These are phyloP conservation scores for Ceratotherium simum DNA, from an alignment of 2,113 vertebrate genomes.

Conservation along the genomic window DNA sequence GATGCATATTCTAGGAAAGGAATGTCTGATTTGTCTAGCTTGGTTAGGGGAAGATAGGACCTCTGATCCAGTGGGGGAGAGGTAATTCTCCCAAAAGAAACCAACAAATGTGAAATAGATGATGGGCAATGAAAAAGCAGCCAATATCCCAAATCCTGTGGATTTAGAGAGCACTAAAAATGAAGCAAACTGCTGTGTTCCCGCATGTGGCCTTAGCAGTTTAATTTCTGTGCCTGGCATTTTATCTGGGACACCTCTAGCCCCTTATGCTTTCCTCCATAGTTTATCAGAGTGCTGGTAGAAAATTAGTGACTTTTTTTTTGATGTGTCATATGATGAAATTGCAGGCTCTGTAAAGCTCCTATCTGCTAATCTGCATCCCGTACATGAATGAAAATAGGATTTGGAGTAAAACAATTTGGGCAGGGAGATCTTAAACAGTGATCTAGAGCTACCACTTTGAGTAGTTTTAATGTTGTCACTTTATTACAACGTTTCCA, in stretches of 20 bases:
- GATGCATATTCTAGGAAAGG: not conserved
- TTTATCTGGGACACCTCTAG: not conserved
- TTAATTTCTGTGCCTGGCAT: not conserved
- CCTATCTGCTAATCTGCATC: not conserved
- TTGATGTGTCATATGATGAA: not conserved
- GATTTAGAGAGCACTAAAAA: not conserved
- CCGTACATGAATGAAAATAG: not conserved
- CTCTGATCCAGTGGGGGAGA: not conserved
- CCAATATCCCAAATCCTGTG: not conserved
- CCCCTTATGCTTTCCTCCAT: not conserved
- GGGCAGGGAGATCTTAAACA: conserved; percentile 20
- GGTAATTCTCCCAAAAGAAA: not conserved
- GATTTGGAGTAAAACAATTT: not conserved
- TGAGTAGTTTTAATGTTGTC: not conserved
- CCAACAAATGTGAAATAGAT: not conserved
- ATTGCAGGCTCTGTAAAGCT: not conserved
- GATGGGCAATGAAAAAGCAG: not conserved
- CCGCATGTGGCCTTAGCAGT: not conserved
- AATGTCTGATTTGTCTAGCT: not conserved
- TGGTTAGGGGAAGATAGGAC: not conserved
- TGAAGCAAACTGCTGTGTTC: not conserved
- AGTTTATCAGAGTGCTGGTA: not conserved
- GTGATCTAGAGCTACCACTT: not conserved
- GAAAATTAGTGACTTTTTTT: not conserved
- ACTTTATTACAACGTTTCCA: conserved; percentile 12